Evolutionary conservation across 2,113 vertebrate genomes (phyloP), one percentile per base, ranked within the genome.

Genomic region (Microtus oregoni): DNA sequence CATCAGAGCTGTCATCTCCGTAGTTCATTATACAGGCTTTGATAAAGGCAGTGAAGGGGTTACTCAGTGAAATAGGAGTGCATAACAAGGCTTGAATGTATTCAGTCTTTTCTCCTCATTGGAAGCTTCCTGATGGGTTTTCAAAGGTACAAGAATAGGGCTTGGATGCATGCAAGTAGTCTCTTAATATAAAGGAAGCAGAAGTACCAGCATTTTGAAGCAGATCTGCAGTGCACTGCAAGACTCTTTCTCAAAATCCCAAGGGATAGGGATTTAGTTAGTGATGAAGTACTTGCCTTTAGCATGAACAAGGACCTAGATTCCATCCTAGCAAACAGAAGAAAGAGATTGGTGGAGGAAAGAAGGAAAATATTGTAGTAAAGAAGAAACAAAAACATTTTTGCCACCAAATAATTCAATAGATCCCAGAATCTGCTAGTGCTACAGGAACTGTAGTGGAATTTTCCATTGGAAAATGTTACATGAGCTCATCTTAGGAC

Each of bases 381-480:
- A 44, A 55, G 26, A 50, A n/a, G 11, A 11, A 86, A 68, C 50
- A 28, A 73, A 73, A 68, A 90, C 26, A 78, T 87, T 17, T 58
- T 63, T 7, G 68, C 47, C 24, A 93, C 19, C 14, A 91, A 38
- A n/a, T 78, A 78, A 89, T 78, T 2, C 12, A 91, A 3, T 52
- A 77, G 19, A 3, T 26, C 41, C 47, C 28, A 44, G 89, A 82
- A 63, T 88, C 14, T 78, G 7, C 82, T 72, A 86, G 47, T 82
- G n/a, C 41, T 89, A 2, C 15, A 5, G 17, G 93, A 47, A 12
- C 41, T 92, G 26, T 24, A 44, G 12, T 82, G 3, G 47, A n/a
- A 24, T 78, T n/a, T 89, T 89, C 44, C 14, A 67, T 14, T 41
- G 32, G 96, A 94, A 96, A 85, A 72, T 28, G 70, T 47, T 65